Evolutionary conservation across 2,888 invertebrate species (phyloP).

Genomic region (Scrobipalpa costella): DNA sequence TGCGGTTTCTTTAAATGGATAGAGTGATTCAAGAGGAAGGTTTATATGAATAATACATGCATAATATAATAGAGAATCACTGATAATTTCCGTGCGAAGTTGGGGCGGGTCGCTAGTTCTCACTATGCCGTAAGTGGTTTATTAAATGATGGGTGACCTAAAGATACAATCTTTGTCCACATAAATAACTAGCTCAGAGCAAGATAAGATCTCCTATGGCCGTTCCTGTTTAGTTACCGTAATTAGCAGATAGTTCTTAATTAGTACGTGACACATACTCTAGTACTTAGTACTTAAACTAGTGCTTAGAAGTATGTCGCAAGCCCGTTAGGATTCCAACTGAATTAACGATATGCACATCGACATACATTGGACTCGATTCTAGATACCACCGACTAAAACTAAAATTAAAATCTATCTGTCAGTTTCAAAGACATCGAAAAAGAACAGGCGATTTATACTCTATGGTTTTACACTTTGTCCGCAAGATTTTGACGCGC

Average conservation of each 20-base stretch:
- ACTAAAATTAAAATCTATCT: no score
- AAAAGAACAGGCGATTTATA: no score
- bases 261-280: constrained; percentile 14
- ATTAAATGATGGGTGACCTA: not conserved
- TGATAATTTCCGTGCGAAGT: no score
- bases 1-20: no score
- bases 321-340: constrained; percentile 7
- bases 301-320: constrained; percentile 10
- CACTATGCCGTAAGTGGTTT: not conserved
- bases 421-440: no score
- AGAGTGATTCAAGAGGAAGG: no score
- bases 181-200: not conserved
- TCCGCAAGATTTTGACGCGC: no score
- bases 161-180: not conserved
- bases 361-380: not conserved
- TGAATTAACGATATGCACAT: not conserved
- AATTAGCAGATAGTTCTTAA: constrained; percentile 17
- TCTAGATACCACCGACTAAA: no score
- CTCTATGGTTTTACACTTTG: no score
- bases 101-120: no score
- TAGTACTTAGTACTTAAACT: not conserved
- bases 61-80: no score
- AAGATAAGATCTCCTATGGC: not conserved
- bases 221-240: not conserved
- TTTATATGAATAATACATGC: no score